Percentiles rank a stretch among this genome's conserved stretches.
These are phyloP conservation scores for Paratrypauchen microcephalus DNA, from an alignment of 2,797 vertebrate species.

Conservation along the genomic window DNA sequence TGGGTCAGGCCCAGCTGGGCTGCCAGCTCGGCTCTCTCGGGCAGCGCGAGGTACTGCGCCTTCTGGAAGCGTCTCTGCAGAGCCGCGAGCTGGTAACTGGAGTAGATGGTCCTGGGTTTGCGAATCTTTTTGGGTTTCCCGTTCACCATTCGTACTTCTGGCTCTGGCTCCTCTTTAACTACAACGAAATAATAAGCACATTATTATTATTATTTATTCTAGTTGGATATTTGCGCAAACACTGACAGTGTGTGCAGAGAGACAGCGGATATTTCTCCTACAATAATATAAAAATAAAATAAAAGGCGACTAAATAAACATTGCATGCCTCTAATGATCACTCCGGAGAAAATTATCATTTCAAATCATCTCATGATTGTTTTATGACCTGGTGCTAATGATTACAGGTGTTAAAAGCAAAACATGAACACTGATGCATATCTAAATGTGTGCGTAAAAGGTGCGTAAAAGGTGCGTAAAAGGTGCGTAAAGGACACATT, in stretches of 20 bases:
- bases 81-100: constrained; percentile 96
- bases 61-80: constrained; percentile 97
- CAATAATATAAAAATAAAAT: background rate
- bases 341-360: constrained; percentile 23
- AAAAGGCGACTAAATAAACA: background rate
- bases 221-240: background rate
- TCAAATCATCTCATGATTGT: constrained; percentile 35
- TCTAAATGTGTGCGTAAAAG: background rate
- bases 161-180: constrained; percentile 96
- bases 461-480: no score
- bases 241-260: background rate
- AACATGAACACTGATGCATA: constrained; percentile 12
- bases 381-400: constrained; percentile 42
- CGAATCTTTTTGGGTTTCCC: constrained; percentile 98
- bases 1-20: constrained; percentile 96
- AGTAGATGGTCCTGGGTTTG: constrained; percentile 97
- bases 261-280: background rate
- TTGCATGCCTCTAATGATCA: background rate
- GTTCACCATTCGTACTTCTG: constrained; percentile 97
- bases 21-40: constrained; percentile 94
- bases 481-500: no score
- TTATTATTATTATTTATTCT: background rate
- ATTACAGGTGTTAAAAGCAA: constrained; percentile 22
- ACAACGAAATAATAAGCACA: constrained; percentile 26
- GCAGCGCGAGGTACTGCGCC: constrained; percentile 94